These are phyloP conservation scores for Pipistrellus pygmaeus DNA, from an alignment of 2,797 vertebrate species.

Conservation along the genomic window DNA sequence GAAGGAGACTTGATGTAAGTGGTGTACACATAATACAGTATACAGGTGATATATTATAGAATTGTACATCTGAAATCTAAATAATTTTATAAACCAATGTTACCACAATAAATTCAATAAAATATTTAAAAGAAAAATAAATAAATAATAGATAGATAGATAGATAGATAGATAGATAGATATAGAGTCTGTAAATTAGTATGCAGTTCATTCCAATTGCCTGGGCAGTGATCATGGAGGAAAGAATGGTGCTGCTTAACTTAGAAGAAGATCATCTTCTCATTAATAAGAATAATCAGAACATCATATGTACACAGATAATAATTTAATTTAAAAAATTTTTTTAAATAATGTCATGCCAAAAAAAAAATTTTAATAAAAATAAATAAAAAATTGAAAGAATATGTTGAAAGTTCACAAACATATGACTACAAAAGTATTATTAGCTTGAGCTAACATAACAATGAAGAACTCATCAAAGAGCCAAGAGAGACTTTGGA, in stretches of 20 bases:
- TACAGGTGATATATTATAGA: not conserved
- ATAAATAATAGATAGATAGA: not conserved
- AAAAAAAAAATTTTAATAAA: no score
- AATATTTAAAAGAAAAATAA: not conserved
- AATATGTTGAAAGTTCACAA: not conserved
- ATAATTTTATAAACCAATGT: not conserved
- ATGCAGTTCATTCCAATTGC: slow-evolving; percentile 11
- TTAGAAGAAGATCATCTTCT: slow-evolving; percentile 71
- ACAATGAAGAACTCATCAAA: not conserved
- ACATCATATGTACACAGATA: not conserved
- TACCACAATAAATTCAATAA: not conserved
- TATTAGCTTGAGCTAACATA: not conserved
- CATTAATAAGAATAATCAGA: not conserved
- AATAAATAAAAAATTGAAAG: not conserved
- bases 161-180: not conserved
- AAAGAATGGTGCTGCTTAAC: slow-evolving; percentile 43
- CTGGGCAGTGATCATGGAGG: not conserved
- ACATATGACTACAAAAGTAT: not conserved
- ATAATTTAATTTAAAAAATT: no score
- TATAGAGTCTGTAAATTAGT: slow-evolving; percentile 32
- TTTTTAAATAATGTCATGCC: no score
- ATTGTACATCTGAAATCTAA: not conserved
- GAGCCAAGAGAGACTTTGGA: not conserved
- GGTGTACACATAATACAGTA: not conserved
- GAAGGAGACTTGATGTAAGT: not conserved